These are phyloP conservation scores for Rhagonycha fulva DNA, from an alignment of 2,888 invertebrate species.

Conservation along the genomic window DNA sequence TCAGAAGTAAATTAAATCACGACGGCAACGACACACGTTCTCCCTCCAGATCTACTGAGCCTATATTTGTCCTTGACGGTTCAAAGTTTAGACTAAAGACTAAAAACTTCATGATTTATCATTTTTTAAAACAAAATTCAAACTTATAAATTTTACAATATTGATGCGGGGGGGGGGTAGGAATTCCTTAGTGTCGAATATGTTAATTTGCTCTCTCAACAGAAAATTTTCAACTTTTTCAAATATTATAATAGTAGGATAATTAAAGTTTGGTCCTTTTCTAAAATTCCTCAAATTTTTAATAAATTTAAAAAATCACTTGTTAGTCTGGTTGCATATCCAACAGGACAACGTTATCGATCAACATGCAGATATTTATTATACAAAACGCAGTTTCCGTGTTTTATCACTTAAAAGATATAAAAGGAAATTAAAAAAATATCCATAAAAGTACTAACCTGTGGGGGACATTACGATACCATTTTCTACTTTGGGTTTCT, in stretches of 20 bases:
- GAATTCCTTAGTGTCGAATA: too few species aligned
- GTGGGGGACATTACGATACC: conserved; percentile 61
- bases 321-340: background rate
- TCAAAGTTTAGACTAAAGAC: too few species aligned
- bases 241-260: background rate
- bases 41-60: too few species aligned
- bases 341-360: background rate
- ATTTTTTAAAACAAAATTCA: too few species aligned
- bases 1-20: too few species aligned
- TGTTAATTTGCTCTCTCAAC: background rate
- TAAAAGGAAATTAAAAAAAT: background rate
- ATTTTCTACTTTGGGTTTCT: conserved; percentile 53
- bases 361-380: background rate
- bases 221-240: background rate
- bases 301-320: background rate
- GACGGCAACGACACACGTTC: too few species aligned
- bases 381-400: background rate
- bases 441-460: conserved; percentile 53
- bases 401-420: background rate
- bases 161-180: too few species aligned
- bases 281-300: background rate
- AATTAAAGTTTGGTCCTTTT: background rate
- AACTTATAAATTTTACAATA: too few species aligned
- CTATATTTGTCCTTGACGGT: too few species aligned
- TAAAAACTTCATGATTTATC: too few species aligned